phyloP scores from a whole-genome alignment of 1,140 invertebrate genomes.

The Neotoxoptera formosana region DNA sequence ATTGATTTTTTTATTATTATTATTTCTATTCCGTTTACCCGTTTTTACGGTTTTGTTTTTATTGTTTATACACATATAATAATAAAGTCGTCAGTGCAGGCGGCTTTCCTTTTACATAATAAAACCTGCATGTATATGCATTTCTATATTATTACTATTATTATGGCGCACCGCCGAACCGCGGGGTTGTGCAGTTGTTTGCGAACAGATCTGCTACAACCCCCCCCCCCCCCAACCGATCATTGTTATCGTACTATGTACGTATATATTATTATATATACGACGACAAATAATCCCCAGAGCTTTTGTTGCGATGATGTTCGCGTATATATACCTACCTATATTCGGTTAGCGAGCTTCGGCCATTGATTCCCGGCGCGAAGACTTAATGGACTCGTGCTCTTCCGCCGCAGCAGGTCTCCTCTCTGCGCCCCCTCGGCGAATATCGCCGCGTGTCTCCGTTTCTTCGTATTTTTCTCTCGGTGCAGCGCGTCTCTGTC shows the following conservation, averaged over 20 bases:
- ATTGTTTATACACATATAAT: background rate
- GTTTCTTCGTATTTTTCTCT: background rate
- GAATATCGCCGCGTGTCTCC: background rate
- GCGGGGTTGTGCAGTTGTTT: conserved; percentile 22
- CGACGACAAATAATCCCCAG: background rate
- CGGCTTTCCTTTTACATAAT: background rate
- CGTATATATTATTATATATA: background rate
- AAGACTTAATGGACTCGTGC: conserved; percentile 20
- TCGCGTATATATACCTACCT: background rate
- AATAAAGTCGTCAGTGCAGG: no score
- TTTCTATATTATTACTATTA: background rate
- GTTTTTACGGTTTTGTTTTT: background rate
- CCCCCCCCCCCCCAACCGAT: background rate
- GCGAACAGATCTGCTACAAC: background rate
- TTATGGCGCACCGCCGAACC: background rate
- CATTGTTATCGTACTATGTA: background rate
- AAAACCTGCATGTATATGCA: background rate
- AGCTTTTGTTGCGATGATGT: conserved; percentile 19
- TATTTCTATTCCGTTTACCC: background rate
- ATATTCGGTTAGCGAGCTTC: background rate
- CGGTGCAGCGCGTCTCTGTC: background rate
- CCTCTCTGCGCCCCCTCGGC: background rate
- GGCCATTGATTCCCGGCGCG: background rate
- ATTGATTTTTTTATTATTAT: conserved; percentile 35
- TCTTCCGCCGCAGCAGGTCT: no score